phyloP scores from a whole-genome alignment of 2,888 invertebrate species.

The Nymphalis polychloros region DNA sequence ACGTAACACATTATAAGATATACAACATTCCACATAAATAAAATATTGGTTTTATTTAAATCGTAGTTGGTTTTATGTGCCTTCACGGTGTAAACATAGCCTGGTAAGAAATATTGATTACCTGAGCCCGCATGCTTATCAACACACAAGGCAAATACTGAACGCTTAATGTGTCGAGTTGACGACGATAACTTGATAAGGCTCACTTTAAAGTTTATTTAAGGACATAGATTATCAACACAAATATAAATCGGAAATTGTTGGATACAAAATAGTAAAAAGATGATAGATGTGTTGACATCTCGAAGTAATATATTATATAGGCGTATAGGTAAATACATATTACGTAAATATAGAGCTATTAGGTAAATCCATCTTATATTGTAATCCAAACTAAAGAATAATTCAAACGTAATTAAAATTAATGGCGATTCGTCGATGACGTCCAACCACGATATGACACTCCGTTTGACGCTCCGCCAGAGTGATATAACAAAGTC shows the following conservation, averaged over 20 bases:
- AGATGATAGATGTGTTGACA: no score
- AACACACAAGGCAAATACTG: constrained; percentile 54
- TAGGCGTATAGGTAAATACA: no score
- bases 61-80: constrained; percentile 11
- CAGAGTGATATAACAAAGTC: no score
- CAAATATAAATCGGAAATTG: constrained; percentile 34
- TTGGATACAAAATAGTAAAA: constrained; percentile 13
- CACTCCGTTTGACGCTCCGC: no score
- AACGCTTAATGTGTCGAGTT: constrained; percentile 45
- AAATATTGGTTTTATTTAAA: neutral
- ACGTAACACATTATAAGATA: no score
- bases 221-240: constrained; percentile 40
- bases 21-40: neutral
- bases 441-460: no score
- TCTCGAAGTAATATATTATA: no score
- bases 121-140: constrained; percentile 55
- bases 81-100: constrained; percentile 7
- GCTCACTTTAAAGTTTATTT: constrained; percentile 42
- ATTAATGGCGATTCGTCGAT: no score
- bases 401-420: no score
- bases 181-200: constrained; percentile 43
- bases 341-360: no score
- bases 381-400: no score
- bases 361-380: no score
- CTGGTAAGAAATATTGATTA: constrained; percentile 46